A percentile compares a stretch with the other conserved stretches of the same genome.
These are phyloP conservation scores for Pseudopodoces humilis DNA, from an alignment of 2,113 vertebrate genomes.

Conservation along the genomic window DNA sequence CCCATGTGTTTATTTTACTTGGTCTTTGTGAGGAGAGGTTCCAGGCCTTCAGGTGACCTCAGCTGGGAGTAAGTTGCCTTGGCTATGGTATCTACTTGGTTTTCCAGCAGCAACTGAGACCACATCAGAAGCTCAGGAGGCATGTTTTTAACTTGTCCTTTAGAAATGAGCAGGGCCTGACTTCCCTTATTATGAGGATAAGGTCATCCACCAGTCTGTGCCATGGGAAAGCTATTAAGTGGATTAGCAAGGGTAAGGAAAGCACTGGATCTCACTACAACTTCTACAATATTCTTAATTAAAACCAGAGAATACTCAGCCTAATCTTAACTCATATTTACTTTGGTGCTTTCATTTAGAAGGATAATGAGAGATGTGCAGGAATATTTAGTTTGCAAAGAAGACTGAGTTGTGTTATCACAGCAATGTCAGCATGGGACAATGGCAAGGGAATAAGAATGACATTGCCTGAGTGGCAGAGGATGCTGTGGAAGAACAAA, in stretches of 20 bases:
- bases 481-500: neutral
- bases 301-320: neutral
- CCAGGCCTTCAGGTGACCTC: neutral
- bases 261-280: neutral
- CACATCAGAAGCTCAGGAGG: neutral
- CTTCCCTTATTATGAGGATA: neutral
- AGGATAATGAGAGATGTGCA: neutral
- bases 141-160: neutral
- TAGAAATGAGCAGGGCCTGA: neutral
- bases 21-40: neutral
- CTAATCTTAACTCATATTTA: slow-evolving; percentile 14
- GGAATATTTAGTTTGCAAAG: neutral
- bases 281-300: neutral
- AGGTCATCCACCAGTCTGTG: neutral
- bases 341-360: neutral
- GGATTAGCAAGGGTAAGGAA: neutral
- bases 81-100: neutral
- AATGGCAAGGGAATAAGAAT: neutral
- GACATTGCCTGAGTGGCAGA: neutral
- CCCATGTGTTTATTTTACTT: neutral
- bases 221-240: neutral
- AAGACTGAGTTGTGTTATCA: neutral
- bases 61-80: neutral
- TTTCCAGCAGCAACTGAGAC: neutral
- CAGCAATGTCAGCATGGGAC: neutral